Percentiles rank a stretch among this genome's conserved stretches.
Conservation (phyloP, 2,113 vertebrate species). For the Rhagologus leucostigma region DNA sequence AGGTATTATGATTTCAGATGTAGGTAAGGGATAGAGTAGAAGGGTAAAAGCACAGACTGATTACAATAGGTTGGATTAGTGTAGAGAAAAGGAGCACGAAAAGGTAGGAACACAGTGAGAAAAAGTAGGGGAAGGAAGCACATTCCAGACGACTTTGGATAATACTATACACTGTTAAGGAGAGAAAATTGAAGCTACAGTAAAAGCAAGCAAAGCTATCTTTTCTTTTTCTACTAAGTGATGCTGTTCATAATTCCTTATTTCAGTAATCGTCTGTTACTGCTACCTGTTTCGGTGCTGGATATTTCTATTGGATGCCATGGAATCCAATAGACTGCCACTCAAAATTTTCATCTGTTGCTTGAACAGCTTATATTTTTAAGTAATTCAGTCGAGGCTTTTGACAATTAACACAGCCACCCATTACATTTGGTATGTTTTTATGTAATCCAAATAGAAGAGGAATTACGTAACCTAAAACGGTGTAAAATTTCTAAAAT, state of each 20-base stretch:
- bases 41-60: background rate
- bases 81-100: background rate
- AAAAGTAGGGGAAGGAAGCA: background rate
- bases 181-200: background rate
- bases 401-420: background rate
- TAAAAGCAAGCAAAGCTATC: background rate
- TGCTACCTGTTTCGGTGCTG: background rate
- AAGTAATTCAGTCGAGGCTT: background rate
- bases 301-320: background rate
- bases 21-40: background rate
- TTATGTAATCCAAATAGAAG: background rate
- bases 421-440: background rate
- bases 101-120: background rate
- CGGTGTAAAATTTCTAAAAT: background rate
- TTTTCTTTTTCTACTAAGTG: background rate
- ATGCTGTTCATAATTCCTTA: background rate
- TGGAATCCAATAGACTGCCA: background rate
- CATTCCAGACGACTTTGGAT: background rate
- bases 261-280: background rate
- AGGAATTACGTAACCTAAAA: background rate
- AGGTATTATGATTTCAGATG: background rate
- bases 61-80: background rate
- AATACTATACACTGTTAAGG: background rate
- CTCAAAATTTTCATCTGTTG: background rate
- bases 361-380: background rate